Percentiles rank a stretch among this genome's conserved stretches.
phyloP scores from a whole-genome alignment of 2,888 invertebrate genomes.

The Sipha maydis region DNA sequence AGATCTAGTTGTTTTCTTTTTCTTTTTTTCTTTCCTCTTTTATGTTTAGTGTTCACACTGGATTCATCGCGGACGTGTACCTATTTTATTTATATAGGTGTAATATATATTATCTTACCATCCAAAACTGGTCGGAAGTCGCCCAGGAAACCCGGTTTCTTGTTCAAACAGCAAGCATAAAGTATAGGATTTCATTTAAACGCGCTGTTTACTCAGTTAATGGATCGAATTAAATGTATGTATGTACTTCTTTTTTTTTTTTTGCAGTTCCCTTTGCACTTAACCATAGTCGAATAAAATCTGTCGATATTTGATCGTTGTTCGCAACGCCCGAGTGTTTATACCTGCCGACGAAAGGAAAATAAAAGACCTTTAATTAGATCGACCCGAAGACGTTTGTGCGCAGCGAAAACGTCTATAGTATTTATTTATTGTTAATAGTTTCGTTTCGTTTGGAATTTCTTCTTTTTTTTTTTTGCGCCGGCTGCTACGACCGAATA shows the following conservation, averaged over 20 bases:
- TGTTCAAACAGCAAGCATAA: conserved; percentile 51
- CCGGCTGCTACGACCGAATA: conserved; percentile 37
- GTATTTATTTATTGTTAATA: conserved; percentile 13
- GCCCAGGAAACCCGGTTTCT: conserved; percentile 59
- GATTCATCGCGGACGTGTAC: background rate
- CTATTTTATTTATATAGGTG: conserved; percentile 7
- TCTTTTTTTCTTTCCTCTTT: background rate
- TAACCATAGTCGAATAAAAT: background rate
- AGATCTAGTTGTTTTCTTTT: conserved; percentile 42
- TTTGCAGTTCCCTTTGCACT: conserved; percentile 23
- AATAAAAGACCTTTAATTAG: conserved; percentile 24
- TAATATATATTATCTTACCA: background rate
- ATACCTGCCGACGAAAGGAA: background rate
- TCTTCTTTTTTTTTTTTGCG: conserved; percentile 5
- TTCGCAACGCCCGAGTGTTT: background rate
- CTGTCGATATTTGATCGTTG: background rate
- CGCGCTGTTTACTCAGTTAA: conserved; percentile 30
- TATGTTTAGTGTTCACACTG: background rate
- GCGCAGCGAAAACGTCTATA: background rate
- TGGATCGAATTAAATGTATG: conserved; percentile 37
- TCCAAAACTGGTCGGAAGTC: conserved; percentile 56
- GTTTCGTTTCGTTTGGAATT: background rate
- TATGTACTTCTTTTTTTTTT: background rate
- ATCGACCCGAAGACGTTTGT: background rate
- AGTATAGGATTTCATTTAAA: conserved; percentile 55